Conservation (phyloP, 2,797 vertebrate genomes). For the Sebastiscus tertius region DNA sequence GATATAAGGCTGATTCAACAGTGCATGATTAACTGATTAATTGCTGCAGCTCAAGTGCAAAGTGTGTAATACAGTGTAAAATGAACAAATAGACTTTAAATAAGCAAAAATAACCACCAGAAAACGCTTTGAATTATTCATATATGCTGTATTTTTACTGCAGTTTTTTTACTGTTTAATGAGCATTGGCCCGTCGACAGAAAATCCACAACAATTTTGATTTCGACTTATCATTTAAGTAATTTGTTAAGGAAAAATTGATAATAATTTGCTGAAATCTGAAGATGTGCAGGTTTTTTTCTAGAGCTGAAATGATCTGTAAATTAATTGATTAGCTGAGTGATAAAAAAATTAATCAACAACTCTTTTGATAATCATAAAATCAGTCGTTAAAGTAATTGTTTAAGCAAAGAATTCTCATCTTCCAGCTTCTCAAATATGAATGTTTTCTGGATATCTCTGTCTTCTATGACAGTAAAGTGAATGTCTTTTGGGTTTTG, state of each 20-base stretch:
- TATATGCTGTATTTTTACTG: neutral
- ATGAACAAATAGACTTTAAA: too few relatives aligned
- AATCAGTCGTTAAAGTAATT: too few relatives aligned
- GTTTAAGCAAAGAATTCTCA: too few relatives aligned
- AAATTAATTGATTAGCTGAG: neutral
- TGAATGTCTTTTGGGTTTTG: neutral
- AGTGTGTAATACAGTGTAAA: too few relatives aligned
- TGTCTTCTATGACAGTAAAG: neutral
- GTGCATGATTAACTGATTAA: too few relatives aligned
- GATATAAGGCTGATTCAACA: neutral
- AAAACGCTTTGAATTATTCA: too few relatives aligned
- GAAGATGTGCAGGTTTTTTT: neutral
- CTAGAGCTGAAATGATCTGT: neutral
- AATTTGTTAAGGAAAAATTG: neutral
- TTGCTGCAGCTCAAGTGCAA: neutral
- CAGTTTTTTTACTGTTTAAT: neutral
- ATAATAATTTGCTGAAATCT: neutral
- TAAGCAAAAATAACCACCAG: too few relatives aligned
- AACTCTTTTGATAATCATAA: too few relatives aligned
- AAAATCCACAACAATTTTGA: neutral
- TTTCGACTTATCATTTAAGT: neutral
- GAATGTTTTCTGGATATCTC: neutral
- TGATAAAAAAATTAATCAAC: too few relatives aligned
- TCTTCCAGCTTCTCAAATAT: neutral
- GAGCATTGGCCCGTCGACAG: neutral